Conservation (phyloP, 1,140 invertebrate species). For the Calosoma granatense region DNA sequence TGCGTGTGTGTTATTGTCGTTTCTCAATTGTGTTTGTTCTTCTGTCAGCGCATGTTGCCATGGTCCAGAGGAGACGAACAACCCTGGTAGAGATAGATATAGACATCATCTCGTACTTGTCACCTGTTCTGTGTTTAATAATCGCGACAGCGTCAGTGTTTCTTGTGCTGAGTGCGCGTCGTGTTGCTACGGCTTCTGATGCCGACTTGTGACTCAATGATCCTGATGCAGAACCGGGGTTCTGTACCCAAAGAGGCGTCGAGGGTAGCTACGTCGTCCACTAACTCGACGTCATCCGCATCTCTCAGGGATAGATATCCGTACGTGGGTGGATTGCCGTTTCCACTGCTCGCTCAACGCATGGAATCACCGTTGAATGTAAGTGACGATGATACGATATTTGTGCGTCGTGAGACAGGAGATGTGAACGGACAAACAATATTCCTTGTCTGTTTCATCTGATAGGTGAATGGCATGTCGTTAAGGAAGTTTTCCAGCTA, state of each 20-base stretch:
- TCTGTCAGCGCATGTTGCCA: no score
- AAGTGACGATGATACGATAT: not conserved
- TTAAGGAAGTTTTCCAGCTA: conserved; percentile 1
- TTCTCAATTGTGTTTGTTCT: not conserved
- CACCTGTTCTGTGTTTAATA: no score
- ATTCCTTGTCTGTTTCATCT: not conserved
- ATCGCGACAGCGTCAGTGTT: no score
- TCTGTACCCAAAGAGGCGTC: not conserved
- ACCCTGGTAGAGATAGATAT: no score
- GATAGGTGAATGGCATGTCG: conserved; percentile 5
- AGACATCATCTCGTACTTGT: no score
- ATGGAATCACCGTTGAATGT: not conserved
- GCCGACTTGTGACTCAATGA: conserved; percentile 4
- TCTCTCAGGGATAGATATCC: not conserved
- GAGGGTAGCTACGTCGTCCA: not conserved
- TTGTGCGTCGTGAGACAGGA: no score
- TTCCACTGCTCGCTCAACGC: not conserved
- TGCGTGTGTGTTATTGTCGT: no score
- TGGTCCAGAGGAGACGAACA: no score
- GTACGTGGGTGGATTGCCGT: not conserved
- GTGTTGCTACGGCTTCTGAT: not conserved
- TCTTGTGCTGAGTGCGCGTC: not conserved
- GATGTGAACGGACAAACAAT: not conserved
- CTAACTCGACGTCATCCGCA: not conserved
- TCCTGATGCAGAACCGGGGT: conserved; percentile 5